Evolutionary conservation across 2,797 vertebrate species (phyloP).

Genomic region (Capromys pilorides): DNA sequence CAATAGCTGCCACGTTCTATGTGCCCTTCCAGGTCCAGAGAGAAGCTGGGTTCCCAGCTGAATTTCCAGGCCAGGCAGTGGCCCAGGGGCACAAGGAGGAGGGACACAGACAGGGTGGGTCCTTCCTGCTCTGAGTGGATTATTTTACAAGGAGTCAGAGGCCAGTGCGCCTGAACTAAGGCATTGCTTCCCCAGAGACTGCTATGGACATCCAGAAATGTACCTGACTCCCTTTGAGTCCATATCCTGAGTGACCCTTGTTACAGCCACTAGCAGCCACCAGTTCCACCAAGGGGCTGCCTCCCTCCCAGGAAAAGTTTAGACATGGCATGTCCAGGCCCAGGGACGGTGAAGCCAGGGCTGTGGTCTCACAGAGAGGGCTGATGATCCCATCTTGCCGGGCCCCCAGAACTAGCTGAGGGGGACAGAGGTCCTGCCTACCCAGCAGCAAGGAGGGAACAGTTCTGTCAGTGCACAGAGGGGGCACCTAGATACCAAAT

Average conservation of each 20-base stretch:
- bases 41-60: not conserved
- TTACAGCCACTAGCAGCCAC: not conserved
- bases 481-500: not conserved
- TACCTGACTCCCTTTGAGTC: not conserved
- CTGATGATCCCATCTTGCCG: fast-evolving
- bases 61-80: not conserved
- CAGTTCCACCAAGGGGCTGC: not conserved
- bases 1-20: fast-evolving
- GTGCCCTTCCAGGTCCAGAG: not conserved
- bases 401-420: not conserved
- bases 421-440: not conserved
- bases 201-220: not conserved
- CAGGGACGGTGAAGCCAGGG: fast-evolving
- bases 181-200: not conserved
- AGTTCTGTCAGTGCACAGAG: not conserved
- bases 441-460: not conserved
- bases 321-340: too few species aligned
- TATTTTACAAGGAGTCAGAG: not conserved
- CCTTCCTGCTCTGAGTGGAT: not conserved
- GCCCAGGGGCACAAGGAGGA: not conserved
- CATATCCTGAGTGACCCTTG: not conserved
- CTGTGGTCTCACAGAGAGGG: not conserved
- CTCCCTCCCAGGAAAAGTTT: not conserved
- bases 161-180: not conserved
- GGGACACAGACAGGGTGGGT: not conserved